phyloP scores from a whole-genome alignment of 2,113 vertebrate genomes.

The Andinoacara biseriatus region DNA sequence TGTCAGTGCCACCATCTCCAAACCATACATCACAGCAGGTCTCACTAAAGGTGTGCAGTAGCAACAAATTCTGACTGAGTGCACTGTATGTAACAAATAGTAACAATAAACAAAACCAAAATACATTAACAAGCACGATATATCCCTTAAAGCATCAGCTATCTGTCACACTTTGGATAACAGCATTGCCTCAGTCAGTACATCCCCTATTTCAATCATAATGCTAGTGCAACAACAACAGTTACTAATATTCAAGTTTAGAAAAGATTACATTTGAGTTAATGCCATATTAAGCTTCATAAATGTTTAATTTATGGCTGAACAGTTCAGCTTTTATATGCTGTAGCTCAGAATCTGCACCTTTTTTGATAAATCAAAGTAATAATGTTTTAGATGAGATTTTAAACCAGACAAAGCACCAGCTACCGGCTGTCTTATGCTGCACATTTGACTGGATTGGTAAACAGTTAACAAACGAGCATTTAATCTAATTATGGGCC shows the following conservation, averaged over 20 bases:
- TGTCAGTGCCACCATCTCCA: background rate
- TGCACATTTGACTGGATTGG: conserved; percentile 1
- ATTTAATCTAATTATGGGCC: conserved; percentile 4
- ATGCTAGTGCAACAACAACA: background rate
- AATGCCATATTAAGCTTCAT: background rate
- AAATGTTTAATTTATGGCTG: background rate
- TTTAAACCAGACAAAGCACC: background rate
- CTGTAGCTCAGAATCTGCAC: background rate
- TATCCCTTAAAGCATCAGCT: background rate
- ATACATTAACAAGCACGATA: background rate
- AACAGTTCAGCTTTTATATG: background rate
- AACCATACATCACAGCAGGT: background rate
- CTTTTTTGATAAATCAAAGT: background rate
- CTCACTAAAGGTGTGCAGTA: background rate
- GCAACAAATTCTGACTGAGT: background rate
- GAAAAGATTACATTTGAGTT: background rate
- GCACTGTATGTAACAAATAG: background rate
- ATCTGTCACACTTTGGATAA: background rate
- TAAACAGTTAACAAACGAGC: background rate
- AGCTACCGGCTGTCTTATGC: background rate
- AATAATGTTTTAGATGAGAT: background rate
- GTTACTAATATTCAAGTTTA: background rate
- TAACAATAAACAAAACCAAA: background rate
- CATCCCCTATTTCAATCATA: background rate
- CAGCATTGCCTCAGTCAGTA: background rate